A percentile compares a stretch with the other conserved stretches of the same genome.
Evolutionary conservation across 1,140 invertebrate genomes (phyloP).

Genomic region (Apocrypta bakeri): DNA sequence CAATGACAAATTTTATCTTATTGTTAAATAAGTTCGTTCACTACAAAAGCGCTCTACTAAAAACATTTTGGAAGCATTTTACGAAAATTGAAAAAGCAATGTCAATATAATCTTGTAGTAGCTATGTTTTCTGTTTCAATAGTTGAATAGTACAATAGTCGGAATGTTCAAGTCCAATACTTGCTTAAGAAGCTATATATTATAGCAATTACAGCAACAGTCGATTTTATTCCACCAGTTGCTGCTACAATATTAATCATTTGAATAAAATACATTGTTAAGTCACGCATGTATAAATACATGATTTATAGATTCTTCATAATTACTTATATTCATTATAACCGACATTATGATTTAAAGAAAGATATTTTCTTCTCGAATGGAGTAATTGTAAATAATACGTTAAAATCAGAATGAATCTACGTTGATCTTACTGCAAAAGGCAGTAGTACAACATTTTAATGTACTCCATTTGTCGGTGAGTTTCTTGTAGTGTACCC

Average conservation of each 20-base stretch:
- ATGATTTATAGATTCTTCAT: slow-evolving; percentile 34
- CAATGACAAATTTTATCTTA: slow-evolving; percentile 6
- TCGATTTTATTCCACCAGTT: no score
- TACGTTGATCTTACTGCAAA: neutral
- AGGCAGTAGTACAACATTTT: neutral
- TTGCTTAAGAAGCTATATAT: neutral
- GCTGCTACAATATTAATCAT: no score
- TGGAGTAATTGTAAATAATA: slow-evolving; percentile 38
- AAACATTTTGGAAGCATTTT: neutral
- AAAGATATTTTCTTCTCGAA: slow-evolving; percentile 20
- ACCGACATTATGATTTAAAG: slow-evolving; percentile 24
- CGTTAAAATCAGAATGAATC: neutral
- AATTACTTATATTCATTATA: slow-evolving; percentile 19
- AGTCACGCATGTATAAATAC: slow-evolving; percentile 40
- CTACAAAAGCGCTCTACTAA: neutral
- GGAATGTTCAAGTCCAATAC: neutral
- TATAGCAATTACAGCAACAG: no score
- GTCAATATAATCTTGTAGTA: neutral
- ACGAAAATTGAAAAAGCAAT: neutral
- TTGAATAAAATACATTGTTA: no score
- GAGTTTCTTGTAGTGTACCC: slow-evolving; percentile 23
- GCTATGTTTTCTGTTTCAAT: neutral
- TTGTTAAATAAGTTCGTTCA: neutral
- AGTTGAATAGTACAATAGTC: neutral
- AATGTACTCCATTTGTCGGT: neutral